Evolutionary conservation across 2,888 invertebrate genomes (phyloP).

Genomic region (Ariolimax columbianus): DNA sequence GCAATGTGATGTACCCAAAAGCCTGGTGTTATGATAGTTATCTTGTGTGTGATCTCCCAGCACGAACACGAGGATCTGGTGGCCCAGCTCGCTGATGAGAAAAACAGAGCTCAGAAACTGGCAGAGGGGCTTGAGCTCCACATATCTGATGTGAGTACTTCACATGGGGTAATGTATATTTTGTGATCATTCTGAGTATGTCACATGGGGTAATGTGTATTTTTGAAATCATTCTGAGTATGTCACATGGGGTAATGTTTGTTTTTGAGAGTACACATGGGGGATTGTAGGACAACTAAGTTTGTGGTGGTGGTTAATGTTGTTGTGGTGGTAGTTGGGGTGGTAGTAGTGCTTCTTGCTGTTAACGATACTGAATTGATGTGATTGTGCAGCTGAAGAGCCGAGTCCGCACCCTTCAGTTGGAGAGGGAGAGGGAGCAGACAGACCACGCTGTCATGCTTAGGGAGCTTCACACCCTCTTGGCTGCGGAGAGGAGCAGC

Average conservation of each 20-base stretch:
- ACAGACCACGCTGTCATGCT: constrained; percentile 88
- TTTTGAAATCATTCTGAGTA: too few species aligned
- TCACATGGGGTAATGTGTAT: too few species aligned
- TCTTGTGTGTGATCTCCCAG: constrained; percentile 61
- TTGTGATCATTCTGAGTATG: too few species aligned
- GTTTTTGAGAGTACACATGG: too few species aligned
- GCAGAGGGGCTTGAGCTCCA: constrained; percentile 64
- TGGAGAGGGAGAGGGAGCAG: constrained; percentile 89
- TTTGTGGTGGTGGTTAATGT: too few species aligned
- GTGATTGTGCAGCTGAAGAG: constrained; percentile 62
- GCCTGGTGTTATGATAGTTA: too few species aligned
- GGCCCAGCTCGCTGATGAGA: constrained; percentile 64
- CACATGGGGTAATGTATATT: neutral
- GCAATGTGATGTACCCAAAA: too few species aligned
- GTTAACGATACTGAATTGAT: neutral
- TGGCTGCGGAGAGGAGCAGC: constrained; percentile 86
- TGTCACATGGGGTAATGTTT: too few species aligned
- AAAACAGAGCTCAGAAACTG: constrained; percentile 60
- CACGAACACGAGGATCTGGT: constrained; percentile 78
- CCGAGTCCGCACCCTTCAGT: constrained; percentile 86
- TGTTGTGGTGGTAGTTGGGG: too few species aligned
- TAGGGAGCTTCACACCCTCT: constrained; percentile 88
- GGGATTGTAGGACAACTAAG: too few species aligned
- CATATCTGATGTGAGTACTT: constrained; percentile 68
- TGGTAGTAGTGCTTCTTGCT: neutral